Evolutionary conservation across 2,113 vertebrate genomes (phyloP).

Genomic region (Xiphophorus hellerii): DNA sequence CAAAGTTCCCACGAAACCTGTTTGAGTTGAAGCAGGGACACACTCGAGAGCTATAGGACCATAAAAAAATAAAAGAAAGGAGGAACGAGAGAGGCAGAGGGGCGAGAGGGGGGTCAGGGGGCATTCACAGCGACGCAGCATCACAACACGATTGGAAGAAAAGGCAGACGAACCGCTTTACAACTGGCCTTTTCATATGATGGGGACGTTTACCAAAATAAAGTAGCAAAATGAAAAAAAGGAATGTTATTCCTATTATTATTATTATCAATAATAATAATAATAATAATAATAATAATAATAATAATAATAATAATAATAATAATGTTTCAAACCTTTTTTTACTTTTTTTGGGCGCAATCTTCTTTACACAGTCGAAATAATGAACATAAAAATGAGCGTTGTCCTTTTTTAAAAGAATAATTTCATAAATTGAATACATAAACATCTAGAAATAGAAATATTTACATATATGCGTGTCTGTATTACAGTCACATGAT

Average conservation of each 20-base stretch:
- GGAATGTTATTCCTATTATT: no score
- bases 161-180: no score
- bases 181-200: background rate
- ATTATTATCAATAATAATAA: no score
- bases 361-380: background rate
- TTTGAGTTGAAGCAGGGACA: slow-evolving; percentile 83
- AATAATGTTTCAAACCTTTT: background rate
- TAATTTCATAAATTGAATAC: background rate
- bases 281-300: no score
- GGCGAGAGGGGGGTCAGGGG: background rate
- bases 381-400: background rate
- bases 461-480: no score
- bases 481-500: no score
- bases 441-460: background rate
- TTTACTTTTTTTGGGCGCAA: background rate
- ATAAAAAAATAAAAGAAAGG: slow-evolving; percentile 30
- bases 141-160: slow-evolving; percentile 9
- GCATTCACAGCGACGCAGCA: slow-evolving; percentile 40
- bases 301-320: no score
- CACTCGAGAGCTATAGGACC: slow-evolving; percentile 71
- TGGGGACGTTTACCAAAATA: background rate
- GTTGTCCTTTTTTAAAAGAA: background rate
- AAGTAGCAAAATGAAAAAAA: background rate
- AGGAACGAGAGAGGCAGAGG: slow-evolving; percentile 6
- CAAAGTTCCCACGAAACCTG: slow-evolving; percentile 80